Conservation (phyloP, 1,140 invertebrate species). For the Holcopasites calliopsidis region DNA sequence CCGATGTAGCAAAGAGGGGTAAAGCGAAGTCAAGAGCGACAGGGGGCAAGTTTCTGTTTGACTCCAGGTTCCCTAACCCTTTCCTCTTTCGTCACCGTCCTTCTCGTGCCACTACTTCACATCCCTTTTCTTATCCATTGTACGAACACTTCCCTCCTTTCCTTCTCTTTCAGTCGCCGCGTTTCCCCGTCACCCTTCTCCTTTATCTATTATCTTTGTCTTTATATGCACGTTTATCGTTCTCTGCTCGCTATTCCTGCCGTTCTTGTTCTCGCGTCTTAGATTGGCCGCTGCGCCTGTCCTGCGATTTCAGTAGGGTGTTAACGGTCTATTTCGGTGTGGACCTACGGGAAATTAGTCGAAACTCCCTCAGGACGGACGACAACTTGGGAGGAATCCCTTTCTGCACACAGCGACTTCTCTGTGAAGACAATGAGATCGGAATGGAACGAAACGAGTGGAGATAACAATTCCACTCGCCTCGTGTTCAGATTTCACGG, state of each 20-base stretch:
- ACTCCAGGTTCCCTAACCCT: conserved; percentile 42
- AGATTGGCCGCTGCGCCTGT: conserved; percentile 18
- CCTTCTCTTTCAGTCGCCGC: not conserved
- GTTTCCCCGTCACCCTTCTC: not conserved
- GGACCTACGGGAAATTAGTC: conserved; percentile 64
- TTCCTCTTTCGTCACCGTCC: conserved; percentile 50
- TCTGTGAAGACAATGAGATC: conserved; percentile 10
- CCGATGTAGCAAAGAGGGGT: conserved; percentile 25
- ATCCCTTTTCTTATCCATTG: not conserved
- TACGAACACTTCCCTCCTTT: not conserved
- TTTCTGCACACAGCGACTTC: conserved; percentile 37
- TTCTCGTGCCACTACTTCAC: not conserved
- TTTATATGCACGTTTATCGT: not conserved
- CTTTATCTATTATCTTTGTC: not conserved
- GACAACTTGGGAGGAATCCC: conserved; percentile 44
- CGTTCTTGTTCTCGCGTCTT: conserved; percentile 17
- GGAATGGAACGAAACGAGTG: conserved; percentile 20
- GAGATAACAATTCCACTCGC: conserved; percentile 35
- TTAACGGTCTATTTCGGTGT: conserved; percentile 64
- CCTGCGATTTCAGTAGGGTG: conserved; percentile 48
- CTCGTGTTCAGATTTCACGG: not conserved
- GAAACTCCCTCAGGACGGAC: conserved; percentile 53
- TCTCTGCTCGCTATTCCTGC: not conserved
- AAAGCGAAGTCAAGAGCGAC: conserved; percentile 41
- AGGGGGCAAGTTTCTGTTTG: conserved; percentile 63